These are phyloP conservation scores for Bembecia ichneumoniformis DNA, from an alignment of 2,888 invertebrate genomes.

Conservation along the genomic window DNA sequence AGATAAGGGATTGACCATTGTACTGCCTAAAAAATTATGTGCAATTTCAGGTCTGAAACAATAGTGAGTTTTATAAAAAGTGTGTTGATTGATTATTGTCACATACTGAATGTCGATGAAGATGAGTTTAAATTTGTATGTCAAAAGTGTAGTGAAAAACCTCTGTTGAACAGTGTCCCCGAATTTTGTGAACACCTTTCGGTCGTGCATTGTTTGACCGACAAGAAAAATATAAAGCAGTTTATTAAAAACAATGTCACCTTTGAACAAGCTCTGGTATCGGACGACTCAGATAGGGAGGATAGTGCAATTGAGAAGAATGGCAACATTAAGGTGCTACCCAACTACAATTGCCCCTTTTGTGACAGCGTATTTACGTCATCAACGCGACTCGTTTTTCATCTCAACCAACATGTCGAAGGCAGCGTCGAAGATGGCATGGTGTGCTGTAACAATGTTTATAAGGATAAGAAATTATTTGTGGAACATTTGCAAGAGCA, in stretches of 20 bases:
- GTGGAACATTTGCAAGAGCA: conserved; percentile 38
- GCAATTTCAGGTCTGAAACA: conserved; percentile 36
- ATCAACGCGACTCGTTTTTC: conserved; percentile 32
- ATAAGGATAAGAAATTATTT: conserved; percentile 24
- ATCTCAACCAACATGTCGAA: conserved; percentile 38
- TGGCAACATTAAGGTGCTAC: conserved; percentile 9
- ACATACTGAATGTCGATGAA: conserved; percentile 23
- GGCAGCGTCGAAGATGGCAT: conserved; percentile 24
- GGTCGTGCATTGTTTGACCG: conserved; percentile 17
- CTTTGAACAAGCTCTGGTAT: conserved; percentile 34
- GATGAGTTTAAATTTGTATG: conserved; percentile 36
- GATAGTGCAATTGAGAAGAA: not conserved
- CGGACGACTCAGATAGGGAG: conserved; percentile 24
- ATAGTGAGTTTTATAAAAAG: conserved; percentile 19
- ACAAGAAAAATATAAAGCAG: conserved; percentile 13
- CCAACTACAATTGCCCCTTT: conserved; percentile 34
- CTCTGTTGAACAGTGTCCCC: conserved; percentile 16
- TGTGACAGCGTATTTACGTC: conserved; percentile 42
- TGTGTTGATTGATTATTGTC: conserved; percentile 27
- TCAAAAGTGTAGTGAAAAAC: conserved; percentile 30
- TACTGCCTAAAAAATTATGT: conserved; percentile 4
- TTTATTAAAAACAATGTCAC: conserved; percentile 42
- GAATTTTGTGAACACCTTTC: conserved; percentile 31
- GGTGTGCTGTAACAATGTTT: conserved; percentile 30
- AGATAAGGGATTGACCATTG: too few species aligned